These are phyloP conservation scores for Drosophila nigromelanica DNA, from an alignment of 1,140 invertebrate genomes.

Conservation along the genomic window DNA sequence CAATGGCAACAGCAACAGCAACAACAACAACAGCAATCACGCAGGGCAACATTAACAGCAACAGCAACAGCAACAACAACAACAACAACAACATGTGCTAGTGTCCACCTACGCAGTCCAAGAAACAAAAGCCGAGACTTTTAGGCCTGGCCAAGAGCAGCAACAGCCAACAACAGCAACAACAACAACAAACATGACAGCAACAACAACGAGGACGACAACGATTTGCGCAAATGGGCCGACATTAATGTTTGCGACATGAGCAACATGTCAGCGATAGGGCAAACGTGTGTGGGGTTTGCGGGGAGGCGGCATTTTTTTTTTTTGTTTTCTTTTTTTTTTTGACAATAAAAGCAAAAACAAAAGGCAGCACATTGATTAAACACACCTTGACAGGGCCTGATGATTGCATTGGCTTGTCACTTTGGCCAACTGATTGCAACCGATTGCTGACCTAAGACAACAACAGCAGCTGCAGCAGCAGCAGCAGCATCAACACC, in stretches of 20 bases:
- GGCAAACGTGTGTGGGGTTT: not conserved
- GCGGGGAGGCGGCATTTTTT: too few relatives aligned
- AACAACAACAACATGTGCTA: slow-evolving; percentile 44
- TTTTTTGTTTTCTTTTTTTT: too few relatives aligned
- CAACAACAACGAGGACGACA: slow-evolving; percentile 16
- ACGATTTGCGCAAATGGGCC: slow-evolving; percentile 62
- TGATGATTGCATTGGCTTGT: slow-evolving; percentile 25
- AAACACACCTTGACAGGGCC: slow-evolving; percentile 30
- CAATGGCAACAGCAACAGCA: slow-evolving; percentile 59
- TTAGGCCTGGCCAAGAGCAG: slow-evolving; percentile 28
- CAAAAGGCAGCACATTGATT: slow-evolving; percentile 54
- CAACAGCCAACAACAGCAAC: slow-evolving; percentile 13
- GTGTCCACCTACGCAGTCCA: slow-evolving; percentile 71
- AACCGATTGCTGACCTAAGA: slow-evolving; percentile 44
- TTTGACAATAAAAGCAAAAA: slow-evolving; percentile 7
- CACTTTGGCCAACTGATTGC: slow-evolving; percentile 40
- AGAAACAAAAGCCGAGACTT: slow-evolving; percentile 50
- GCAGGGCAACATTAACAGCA: slow-evolving; percentile 42
- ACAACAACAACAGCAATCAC: slow-evolving; percentile 47
- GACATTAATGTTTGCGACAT: slow-evolving; percentile 38
- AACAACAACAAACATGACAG: slow-evolving; percentile 11
- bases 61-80: slow-evolving; percentile 38
- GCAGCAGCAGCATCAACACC: slow-evolving; percentile 35
- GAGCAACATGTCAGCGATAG: slow-evolving; percentile 11
- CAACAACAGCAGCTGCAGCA: slow-evolving; percentile 30